phyloP scores from a whole-genome alignment of 2,113 vertebrate genomes.

The Thalassoma bifasciatum region DNA sequence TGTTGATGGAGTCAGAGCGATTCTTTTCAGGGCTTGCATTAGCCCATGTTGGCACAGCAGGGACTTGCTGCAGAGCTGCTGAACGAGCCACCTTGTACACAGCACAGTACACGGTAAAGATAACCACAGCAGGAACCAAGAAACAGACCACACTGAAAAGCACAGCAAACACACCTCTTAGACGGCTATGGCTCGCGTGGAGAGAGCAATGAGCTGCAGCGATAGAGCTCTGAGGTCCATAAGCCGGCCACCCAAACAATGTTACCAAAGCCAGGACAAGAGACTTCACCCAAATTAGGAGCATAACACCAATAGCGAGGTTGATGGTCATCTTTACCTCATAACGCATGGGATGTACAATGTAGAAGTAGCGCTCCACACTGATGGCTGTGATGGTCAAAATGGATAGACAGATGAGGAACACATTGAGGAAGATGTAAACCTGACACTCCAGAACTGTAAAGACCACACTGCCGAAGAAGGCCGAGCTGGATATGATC shows the following conservation, averaged over 20 bases:
- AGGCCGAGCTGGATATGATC: conserved; percentile 89
- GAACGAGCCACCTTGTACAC: conserved; percentile 92
- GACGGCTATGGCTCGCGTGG: conserved; percentile 86
- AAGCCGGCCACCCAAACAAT: conserved; percentile 86
- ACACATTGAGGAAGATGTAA: conserved; percentile 91
- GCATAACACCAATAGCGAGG: conserved; percentile 85
- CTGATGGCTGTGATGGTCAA: conserved; percentile 92
- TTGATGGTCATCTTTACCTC: conserved; percentile 89
- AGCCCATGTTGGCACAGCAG: conserved; percentile 77
- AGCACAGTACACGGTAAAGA: conserved; percentile 89
- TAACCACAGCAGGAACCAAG: conserved; percentile 87
- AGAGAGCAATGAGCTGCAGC: conserved; percentile 87
- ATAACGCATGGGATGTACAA: conserved; percentile 92
- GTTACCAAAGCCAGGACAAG: conserved; percentile 84
- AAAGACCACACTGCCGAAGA: conserved; percentile 88
- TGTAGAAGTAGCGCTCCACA: conserved; percentile 93
- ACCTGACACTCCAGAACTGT: conserved; percentile 89
- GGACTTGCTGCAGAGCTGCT: conserved; percentile 85
- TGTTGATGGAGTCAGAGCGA: conserved; percentile 88
- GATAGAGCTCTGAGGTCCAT: conserved; percentile 84
- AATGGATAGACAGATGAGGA: conserved; percentile 91
- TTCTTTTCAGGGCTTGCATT: conserved; percentile 71
- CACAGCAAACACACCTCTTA: conserved; percentile 86
- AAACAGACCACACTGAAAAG: conserved; percentile 90
- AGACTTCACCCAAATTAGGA: conserved; percentile 89